Percentiles rank a stretch among this genome's conserved stretches.
Conservation (phyloP, 1,140 invertebrate genomes). For the Aleiodes sp. region DNA sequence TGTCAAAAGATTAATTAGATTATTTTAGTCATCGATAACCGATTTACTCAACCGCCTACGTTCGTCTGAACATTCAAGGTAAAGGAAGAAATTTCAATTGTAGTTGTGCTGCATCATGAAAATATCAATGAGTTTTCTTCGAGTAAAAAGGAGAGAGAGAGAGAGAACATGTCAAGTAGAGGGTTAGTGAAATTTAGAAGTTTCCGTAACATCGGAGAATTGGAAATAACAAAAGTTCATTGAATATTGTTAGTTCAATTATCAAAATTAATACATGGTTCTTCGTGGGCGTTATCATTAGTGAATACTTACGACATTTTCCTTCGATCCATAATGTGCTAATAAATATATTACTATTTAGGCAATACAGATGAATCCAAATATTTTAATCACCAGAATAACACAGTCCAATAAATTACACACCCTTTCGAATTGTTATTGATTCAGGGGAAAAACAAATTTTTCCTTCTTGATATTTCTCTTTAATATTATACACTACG, state of each 20-base stretch:
- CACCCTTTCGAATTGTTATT: not conserved
- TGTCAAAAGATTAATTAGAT: not conserved
- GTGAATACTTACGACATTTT: slow-evolving; percentile 67
- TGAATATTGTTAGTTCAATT: not conserved
- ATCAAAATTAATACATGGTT: not conserved
- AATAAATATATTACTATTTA: slow-evolving; percentile 13
- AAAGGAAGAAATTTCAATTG: not conserved
- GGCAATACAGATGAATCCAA: too few relatives aligned
- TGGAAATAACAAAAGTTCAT: not conserved
- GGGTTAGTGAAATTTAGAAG: too few relatives aligned
- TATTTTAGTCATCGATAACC: not conserved
- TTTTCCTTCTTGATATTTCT: too few relatives aligned
- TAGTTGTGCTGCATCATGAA: not conserved
- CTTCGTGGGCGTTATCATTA: slow-evolving; percentile 15
- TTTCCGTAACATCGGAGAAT: not conserved
- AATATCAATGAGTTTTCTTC: too few relatives aligned
- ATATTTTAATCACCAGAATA: too few relatives aligned
- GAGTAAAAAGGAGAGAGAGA: too few relatives aligned
- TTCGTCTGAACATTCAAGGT: not conserved
- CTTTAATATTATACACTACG: slow-evolving; percentile 35
- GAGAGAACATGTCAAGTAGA: too few relatives aligned
- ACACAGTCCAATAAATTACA: not conserved
- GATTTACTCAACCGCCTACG: not conserved
- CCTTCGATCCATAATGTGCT: slow-evolving; percentile 64
- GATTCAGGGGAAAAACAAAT: not conserved